Evolutionary conservation across 2,797 vertebrate genomes (phyloP).

Genomic region (Philypnodon macrostomus): DNA sequence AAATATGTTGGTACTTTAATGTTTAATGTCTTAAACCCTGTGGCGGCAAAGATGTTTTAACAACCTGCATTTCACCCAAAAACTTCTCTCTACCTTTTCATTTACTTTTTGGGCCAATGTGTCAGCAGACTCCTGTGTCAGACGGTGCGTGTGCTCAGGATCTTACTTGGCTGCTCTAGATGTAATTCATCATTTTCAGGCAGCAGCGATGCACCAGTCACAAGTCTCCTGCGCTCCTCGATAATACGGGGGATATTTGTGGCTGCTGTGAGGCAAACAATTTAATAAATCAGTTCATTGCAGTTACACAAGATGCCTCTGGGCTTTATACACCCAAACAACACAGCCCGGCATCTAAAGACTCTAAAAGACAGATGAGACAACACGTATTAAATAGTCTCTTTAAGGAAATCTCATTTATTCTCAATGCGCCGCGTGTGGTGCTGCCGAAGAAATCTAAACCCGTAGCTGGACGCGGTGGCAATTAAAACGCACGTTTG

Average conservation of each 20-base stretch:
- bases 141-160: constrained; percentile 17
- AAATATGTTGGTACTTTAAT: too few relatives aligned
- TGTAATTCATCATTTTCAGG: constrained; percentile 56
- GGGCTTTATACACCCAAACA: constrained; percentile 60
- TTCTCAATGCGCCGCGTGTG: too few relatives aligned
- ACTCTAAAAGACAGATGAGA: constrained; percentile 46
- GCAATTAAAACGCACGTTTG: constrained; percentile 42
- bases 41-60: neutral
- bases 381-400: constrained; percentile 43
- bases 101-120: constrained; percentile 8
- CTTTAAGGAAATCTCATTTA: constrained; percentile 33
- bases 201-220: constrained; percentile 44
- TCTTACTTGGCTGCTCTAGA: constrained; percentile 41
- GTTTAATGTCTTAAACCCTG: too few relatives aligned
- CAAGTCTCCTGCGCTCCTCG: constrained; percentile 47
- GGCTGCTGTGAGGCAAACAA: constrained; percentile 58
- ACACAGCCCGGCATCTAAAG: constrained; percentile 43
- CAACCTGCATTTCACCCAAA: neutral
- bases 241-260: constrained; percentile 60
- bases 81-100: constrained; percentile 2
- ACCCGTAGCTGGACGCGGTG: constrained; percentile 29
- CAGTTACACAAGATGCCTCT: constrained; percentile 40
- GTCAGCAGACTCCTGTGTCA: constrained; percentile 22
- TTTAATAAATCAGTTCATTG: constrained; percentile 74
- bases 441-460: constrained; percentile 32